Percentiles rank a stretch among this genome's conserved stretches.
Conservation (phyloP, 2,113 vertebrate species). For the Oncorhynchus keta region DNA sequence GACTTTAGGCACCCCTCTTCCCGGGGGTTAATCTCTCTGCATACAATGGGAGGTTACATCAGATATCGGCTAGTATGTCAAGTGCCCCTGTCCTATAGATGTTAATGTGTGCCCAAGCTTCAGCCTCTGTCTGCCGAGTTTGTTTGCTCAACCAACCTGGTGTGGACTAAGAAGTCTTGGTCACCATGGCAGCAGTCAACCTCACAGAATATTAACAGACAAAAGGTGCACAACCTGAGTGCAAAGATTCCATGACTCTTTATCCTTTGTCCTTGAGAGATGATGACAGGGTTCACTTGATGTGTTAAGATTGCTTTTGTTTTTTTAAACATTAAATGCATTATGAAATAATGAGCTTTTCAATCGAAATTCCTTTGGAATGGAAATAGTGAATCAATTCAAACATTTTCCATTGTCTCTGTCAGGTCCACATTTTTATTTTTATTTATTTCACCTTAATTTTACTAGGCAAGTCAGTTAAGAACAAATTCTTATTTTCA, state of each 20-base stretch:
- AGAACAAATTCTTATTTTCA: too few relatives aligned
- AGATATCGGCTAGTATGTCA: not conserved
- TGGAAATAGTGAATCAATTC: too few relatives aligned
- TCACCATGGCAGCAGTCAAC: not conserved
- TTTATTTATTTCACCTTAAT: too few relatives aligned
- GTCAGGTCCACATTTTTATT: too few relatives aligned
- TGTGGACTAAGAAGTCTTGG: not conserved
- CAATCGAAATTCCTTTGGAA: too few relatives aligned
- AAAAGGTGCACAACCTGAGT: not conserved
- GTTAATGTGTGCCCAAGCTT: not conserved
- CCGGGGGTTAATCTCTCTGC: not conserved
- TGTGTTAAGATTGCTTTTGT: not conserved
- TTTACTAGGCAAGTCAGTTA: too few relatives aligned
- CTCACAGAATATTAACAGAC: not conserved
- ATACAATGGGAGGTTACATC: not conserved
- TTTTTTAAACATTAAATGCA: not conserved
- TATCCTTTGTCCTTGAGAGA: too few relatives aligned
- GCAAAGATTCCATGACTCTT: not conserved
- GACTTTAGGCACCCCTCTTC: too few relatives aligned
- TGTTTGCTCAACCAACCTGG: not conserved
- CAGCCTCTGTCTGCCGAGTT: not conserved
- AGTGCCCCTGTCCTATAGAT: not conserved
- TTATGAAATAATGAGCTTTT: not conserved
- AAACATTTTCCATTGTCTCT: too few relatives aligned
- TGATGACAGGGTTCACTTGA: too few relatives aligned